Conservation (phyloP, 2,888 invertebrate species). For the Pimpla rufipes region DNA sequence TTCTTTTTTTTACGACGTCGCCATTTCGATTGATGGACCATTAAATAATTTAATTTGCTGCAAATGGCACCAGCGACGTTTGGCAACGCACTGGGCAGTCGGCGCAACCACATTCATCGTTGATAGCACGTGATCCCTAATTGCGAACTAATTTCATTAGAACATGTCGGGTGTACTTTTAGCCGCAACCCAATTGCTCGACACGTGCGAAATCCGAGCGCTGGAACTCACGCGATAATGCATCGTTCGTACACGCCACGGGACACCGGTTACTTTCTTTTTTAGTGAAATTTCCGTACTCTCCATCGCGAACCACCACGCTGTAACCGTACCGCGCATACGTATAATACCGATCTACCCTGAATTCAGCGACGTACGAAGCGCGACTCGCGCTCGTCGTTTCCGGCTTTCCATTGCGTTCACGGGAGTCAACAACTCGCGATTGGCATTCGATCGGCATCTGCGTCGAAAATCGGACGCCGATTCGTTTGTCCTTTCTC, state of each 20-base stretch:
- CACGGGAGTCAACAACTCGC: background rate
- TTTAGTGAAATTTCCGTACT: conserved; percentile 64
- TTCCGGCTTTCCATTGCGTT: conserved; percentile 34
- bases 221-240: conserved; percentile 50
- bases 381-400: conserved; percentile 17
- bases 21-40: background rate
- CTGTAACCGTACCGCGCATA: conserved; percentile 9
- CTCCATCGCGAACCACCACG: conserved; percentile 30
- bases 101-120: background rate
- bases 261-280: conserved; percentile 63
- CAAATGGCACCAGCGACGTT: background rate
- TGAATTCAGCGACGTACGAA: conserved; percentile 24
- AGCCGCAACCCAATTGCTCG: conserved; percentile 30
- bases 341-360: conserved; percentile 36
- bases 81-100: background rate
- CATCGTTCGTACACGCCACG: conserved; percentile 52
- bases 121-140: conserved; percentile 55
- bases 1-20: background rate
- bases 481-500: conserved; percentile 17
- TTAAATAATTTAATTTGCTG: background rate
- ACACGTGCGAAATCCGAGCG: conserved; percentile 20
- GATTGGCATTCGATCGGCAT: conserved; percentile 35
- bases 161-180: conserved; percentile 29
- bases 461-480: background rate
- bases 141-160: conserved; percentile 70